phyloP scores from a whole-genome alignment of 2,113 vertebrate species.

The Machaerirhynchus nigripectus region DNA sequence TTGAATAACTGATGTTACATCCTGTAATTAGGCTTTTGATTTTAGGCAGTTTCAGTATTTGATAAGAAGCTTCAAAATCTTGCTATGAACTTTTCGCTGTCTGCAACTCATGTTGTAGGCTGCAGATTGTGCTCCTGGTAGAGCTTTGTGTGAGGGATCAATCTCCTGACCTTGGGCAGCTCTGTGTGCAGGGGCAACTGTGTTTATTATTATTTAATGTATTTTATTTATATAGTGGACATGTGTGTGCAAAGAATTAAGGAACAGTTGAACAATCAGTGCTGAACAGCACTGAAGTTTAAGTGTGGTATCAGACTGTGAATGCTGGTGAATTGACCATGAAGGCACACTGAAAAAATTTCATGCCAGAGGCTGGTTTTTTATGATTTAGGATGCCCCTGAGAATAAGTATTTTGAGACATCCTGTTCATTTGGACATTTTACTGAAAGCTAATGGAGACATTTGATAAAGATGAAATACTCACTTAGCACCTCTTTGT shows the following conservation, averaged over 20 bases:
- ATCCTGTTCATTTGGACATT: not conserved
- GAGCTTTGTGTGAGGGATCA: not conserved
- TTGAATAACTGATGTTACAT: not conserved
- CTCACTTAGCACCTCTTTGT: not conserved
- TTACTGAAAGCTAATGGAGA: not conserved
- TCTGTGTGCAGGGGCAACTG: not conserved
- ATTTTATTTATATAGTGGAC: not conserved
- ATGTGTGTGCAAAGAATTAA: not conserved
- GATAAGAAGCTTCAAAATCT: not conserved
- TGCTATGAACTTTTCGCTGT: not conserved
- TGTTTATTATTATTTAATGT: not conserved
- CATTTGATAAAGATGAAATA: not conserved
- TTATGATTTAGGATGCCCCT: not conserved
- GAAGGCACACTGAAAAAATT: not conserved
- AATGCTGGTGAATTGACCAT: not conserved
- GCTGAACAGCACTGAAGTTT: not conserved
- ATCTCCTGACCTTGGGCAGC: not conserved
- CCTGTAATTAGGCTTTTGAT: not conserved
- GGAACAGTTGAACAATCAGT: not conserved
- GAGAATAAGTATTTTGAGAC: not conserved
- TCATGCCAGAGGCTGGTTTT: not conserved
- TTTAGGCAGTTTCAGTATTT: not conserved
- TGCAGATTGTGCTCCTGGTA: not conserved
- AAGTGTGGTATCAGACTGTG: not conserved
- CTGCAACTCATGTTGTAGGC: not conserved